Evolutionary conservation across 2,113 vertebrate species (phyloP).

Genomic region (Erythrocercus mccallii): DNA sequence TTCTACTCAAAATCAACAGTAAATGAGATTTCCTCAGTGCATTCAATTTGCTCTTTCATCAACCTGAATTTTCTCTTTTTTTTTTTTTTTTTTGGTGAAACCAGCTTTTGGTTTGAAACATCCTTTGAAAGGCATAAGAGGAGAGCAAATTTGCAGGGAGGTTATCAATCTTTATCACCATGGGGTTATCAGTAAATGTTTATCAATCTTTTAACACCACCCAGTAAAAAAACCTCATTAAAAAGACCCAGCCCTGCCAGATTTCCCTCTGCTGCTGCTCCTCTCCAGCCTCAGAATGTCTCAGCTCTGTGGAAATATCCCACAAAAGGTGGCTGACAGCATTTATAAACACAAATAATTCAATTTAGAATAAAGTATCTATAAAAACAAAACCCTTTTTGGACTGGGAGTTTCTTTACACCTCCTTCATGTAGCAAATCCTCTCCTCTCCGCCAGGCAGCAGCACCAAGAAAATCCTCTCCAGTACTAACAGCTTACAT

Average conservation of each 20-base stretch:
- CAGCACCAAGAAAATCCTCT: not conserved
- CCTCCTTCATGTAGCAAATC: accelerated
- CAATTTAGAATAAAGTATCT: not conserved
- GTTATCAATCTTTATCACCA: not conserved
- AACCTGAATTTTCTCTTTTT: not conserved
- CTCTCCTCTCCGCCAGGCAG: not conserved
- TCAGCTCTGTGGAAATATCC: not conserved
- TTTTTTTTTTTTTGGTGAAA: not conserved
- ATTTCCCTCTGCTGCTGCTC: not conserved
- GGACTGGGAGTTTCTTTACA: not conserved
- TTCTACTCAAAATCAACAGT: not conserved
- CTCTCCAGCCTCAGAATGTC: not conserved
- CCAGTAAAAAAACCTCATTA: not conserved
- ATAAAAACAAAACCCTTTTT: not conserved
- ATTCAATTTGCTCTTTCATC: not conserved
- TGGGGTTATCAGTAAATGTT: not conserved
- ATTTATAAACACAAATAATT: not conserved
- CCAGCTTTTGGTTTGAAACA: not conserved
- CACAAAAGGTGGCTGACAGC: not conserved
- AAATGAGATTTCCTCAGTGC: not conserved
- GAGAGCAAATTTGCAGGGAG: not conserved
- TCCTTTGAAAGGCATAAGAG: not conserved
- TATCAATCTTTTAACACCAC: not conserved
- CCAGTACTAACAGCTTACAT: accelerated
- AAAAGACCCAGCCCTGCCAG: not conserved